A percentile compares a stretch with the other conserved stretches of the same genome.
phyloP scores from a whole-genome alignment of 2,797 vertebrate genomes.

The Nyctibius grandis region DNA sequence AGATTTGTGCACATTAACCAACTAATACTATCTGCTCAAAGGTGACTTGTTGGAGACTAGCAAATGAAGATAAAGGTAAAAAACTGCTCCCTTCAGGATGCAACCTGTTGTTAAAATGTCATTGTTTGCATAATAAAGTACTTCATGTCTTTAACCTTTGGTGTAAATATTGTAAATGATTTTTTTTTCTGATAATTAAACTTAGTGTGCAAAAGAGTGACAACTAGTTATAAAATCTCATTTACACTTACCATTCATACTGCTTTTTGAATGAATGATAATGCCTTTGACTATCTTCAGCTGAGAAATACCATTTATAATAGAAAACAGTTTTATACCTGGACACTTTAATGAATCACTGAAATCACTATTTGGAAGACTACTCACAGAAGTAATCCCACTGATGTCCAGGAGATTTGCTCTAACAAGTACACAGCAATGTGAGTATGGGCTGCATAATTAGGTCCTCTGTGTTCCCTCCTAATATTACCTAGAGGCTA shows the following conservation, averaged over 20 bases:
- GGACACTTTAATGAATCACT: neutral
- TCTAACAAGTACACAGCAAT: neutral
- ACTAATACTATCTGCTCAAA: neutral
- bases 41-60: neutral
- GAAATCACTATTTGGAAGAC: neutral
- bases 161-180: neutral
- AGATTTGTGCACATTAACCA: neutral
- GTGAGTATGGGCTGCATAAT: neutral
- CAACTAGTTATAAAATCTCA: constrained; percentile 16
- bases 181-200: constrained; percentile 42
- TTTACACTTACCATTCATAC: neutral
- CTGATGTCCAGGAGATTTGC: neutral
- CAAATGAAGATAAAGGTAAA: neutral
- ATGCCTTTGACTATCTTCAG: neutral
- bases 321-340: neutral
- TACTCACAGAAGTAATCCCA: neutral
- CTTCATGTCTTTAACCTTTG: constrained; percentile 6
- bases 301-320: neutral
- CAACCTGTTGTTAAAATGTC: constrained; percentile 20
- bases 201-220: neutral
- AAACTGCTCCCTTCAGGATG: neutral
- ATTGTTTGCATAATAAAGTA: constrained; percentile 14
- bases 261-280: neutral
- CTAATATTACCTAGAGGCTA: neutral
- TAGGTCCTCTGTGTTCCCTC: neutral